A percentile compares a stretch with the other conserved stretches of the same genome.
Conservation (phyloP, 1,140 invertebrate genomes). For the Caenorhabditis elegans region DNA sequence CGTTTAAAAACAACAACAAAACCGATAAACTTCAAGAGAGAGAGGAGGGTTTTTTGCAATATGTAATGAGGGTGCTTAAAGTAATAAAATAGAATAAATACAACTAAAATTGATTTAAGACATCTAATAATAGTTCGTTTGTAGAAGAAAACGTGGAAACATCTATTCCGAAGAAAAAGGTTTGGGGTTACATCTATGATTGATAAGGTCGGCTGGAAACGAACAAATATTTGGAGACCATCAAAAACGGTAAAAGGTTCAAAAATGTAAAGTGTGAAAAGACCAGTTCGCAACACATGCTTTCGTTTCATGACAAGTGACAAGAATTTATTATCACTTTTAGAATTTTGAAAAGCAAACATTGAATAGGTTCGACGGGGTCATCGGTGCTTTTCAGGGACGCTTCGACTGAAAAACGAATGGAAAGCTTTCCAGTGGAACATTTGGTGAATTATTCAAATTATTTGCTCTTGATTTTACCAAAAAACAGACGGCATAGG, state of each 20-base stretch:
- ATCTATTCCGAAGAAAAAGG: background rate
- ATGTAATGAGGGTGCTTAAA: too few relatives aligned
- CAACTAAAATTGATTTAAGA: background rate
- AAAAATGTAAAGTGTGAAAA: background rate
- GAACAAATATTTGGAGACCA: constrained; percentile 10
- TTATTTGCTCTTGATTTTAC: background rate
- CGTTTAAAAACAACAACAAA: background rate
- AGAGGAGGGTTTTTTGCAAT: too few relatives aligned
- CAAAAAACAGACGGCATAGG: too few relatives aligned
- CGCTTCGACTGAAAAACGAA: background rate
- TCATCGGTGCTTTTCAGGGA: background rate
- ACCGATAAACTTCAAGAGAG: too few relatives aligned
- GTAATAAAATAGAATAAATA: too few relatives aligned
- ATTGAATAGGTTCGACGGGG: constrained; percentile 5
- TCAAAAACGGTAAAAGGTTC: background rate
- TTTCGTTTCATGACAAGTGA: background rate
- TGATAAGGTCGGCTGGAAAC: background rate
- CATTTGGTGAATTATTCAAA: background rate
- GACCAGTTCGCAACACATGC: background rate
- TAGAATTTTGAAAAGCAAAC: background rate
- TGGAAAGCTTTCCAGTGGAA: background rate
- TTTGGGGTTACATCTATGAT: background rate
- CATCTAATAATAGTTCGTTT: background rate
- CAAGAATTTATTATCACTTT: background rate
- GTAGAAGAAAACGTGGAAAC: background rate